Evolutionary conservation across 2,113 vertebrate genomes (phyloP).

Genomic region (Callocephalon fimbriatum): DNA sequence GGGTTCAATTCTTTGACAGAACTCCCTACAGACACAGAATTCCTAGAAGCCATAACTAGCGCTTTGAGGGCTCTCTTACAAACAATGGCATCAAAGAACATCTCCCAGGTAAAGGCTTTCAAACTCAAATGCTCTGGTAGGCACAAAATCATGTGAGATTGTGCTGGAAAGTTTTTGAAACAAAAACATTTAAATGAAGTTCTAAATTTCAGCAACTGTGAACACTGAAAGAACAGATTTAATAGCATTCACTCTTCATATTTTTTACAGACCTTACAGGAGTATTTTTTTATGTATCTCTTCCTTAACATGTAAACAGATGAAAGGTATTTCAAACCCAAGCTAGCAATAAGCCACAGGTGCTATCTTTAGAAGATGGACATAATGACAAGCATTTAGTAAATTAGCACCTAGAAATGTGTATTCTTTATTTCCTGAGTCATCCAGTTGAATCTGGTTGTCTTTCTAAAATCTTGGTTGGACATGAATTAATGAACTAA

Average conservation of each 20-base stretch:
- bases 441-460: not conserved
- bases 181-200: not conserved
- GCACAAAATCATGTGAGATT: not conserved
- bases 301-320: not conserved
- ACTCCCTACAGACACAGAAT: slow-evolving; percentile 87
- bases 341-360: not conserved
- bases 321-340: not conserved
- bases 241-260: not conserved
- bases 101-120: slow-evolving; percentile 88
- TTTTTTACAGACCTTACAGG: too few species aligned
- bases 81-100: slow-evolving; percentile 91
- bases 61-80: slow-evolving; percentile 93
- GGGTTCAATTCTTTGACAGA: slow-evolving; percentile 79
- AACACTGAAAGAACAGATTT: not conserved
- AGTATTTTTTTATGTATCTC: not conserved
- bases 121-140: not conserved
- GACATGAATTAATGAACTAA: not conserved
- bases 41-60: slow-evolving; percentile 92
- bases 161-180: slow-evolving; percentile 1
- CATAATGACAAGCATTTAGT: not conserved
- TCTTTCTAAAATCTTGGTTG: not conserved
- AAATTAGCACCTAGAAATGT: not conserved
- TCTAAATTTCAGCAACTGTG: not conserved
- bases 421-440: not conserved
- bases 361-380: not conserved